Evolutionary conservation across 2,888 invertebrate genomes (phyloP).

Genomic region (Agapetus fuscipes): DNA sequence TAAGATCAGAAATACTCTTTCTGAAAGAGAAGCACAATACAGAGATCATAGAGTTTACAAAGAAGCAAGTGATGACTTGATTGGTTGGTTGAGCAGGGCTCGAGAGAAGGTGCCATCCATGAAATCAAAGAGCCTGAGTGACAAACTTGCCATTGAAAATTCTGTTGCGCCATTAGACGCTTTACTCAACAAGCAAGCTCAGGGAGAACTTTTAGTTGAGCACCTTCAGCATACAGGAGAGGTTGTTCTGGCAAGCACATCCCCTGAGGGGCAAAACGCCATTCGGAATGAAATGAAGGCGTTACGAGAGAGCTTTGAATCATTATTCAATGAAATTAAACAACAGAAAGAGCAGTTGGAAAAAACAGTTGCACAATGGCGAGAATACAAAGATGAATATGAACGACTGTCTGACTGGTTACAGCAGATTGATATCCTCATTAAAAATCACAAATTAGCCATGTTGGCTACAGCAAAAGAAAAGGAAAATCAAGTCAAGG

Average conservation of each 20-base stretch:
- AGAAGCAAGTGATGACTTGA: slow-evolving; percentile 83
- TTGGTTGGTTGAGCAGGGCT: slow-evolving; percentile 78
- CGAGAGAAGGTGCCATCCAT: slow-evolving; percentile 83
- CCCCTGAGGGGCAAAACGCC: slow-evolving; percentile 64
- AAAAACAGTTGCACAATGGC: slow-evolving; percentile 72
- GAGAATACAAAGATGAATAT: slow-evolving; percentile 87
- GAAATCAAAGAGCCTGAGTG: slow-evolving; percentile 74
- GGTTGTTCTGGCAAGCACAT: slow-evolving; percentile 77
- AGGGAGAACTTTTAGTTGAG: slow-evolving; percentile 80
- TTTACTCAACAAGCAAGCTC: slow-evolving; percentile 79
- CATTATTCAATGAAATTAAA: slow-evolving; percentile 75
- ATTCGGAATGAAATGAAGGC: slow-evolving; percentile 81
- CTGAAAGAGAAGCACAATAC: slow-evolving; percentile 76
- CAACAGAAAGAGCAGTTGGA: slow-evolving; percentile 78
- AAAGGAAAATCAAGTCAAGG: slow-evolving; percentile 75
- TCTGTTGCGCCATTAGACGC: slow-evolving; percentile 81
- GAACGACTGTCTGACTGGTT: slow-evolving; percentile 87
- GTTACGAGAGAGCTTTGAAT: slow-evolving; percentile 73
- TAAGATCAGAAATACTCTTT: slow-evolving; percentile 63
- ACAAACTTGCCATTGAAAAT: slow-evolving; percentile 81
- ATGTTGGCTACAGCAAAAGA: slow-evolving; percentile 69
- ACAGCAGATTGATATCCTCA: slow-evolving; percentile 83
- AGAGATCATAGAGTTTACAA: slow-evolving; percentile 83
- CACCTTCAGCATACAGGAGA: slow-evolving; percentile 81
- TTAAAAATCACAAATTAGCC: slow-evolving; percentile 82